Evolutionary conservation across 2,888 invertebrate genomes (phyloP).

Genomic region (Drosophila aldrichi): DNA sequence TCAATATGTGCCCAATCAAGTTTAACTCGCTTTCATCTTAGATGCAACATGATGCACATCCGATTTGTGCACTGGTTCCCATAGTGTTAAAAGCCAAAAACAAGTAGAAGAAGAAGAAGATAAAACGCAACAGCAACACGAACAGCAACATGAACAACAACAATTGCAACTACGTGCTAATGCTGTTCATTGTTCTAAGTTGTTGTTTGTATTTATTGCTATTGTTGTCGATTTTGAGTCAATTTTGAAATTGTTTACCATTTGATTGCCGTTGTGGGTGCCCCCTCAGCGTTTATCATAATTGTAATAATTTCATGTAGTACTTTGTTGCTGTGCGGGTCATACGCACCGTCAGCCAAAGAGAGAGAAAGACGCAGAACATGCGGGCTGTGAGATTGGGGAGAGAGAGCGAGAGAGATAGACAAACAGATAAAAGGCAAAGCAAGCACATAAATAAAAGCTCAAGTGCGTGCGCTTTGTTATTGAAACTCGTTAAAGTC

Average conservation of each 20-base stretch:
- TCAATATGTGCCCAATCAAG: constrained; percentile 24
- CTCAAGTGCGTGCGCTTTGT: constrained; percentile 78
- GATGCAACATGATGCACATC: constrained; percentile 46
- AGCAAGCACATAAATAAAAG: constrained; percentile 71
- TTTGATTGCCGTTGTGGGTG: constrained; percentile 58
- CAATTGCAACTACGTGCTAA: constrained; percentile 3
- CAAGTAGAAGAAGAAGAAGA: background rate
- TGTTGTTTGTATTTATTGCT: constrained; percentile 23
- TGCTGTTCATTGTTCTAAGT: constrained; percentile 17
- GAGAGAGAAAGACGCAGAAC: background rate
- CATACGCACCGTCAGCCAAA: constrained; percentile 12
- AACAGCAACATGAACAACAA: background rate
- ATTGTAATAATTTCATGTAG: constrained; percentile 74
- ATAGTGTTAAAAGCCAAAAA: constrained; percentile 18
- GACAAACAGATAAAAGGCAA: constrained; percentile 52
- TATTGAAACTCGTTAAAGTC: constrained; percentile 79
- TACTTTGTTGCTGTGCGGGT: constrained; percentile 32
- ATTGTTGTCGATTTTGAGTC: constrained; percentile 12
- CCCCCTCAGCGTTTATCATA: constrained; percentile 66
- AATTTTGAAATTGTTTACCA: constrained; percentile 49
- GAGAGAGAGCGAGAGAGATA: background rate
- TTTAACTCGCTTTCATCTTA: constrained; percentile 47
- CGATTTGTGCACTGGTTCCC: constrained; percentile 55
- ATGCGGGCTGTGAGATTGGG: constrained; percentile 2
- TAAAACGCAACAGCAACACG: background rate